Conservation (phyloP, 1,140 invertebrate genomes). For the Zaprionus camerounensis region DNA sequence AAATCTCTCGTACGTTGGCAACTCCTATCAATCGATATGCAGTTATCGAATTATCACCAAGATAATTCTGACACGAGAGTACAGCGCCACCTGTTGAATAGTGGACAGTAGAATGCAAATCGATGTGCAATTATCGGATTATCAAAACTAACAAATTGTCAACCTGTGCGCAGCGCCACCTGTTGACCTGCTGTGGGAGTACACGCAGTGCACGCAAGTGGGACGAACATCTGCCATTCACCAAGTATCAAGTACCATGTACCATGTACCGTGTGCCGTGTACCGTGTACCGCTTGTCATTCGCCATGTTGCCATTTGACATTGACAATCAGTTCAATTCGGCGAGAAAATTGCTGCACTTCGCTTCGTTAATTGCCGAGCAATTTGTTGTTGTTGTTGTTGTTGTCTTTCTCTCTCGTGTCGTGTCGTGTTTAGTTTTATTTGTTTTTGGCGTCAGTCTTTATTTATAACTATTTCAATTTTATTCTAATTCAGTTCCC, state of each 20-base stretch:
- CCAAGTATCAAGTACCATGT: not conserved
- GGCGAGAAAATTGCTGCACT: constrained; percentile 58
- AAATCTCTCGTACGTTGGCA: not conserved
- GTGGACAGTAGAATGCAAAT: not conserved
- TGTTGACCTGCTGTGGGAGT: not conserved
- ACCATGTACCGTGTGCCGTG: not conserved
- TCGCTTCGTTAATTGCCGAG: constrained; percentile 57
- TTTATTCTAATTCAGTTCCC: constrained; percentile 43
- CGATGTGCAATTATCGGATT: not conserved
- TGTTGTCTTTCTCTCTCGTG: not conserved
- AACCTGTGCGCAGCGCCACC: not conserved
- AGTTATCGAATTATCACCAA: not conserved
- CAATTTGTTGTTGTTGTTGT: constrained; percentile 17
- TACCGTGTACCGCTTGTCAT: not conserved
- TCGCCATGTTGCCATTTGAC: constrained; percentile 42
- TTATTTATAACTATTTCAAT: constrained; percentile 59
- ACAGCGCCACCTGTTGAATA: not conserved
- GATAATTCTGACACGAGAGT: not conserved
- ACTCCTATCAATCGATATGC: not conserved
- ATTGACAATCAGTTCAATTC: constrained; percentile 66
- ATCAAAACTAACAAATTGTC: not conserved
- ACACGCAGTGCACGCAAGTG: not conserved
- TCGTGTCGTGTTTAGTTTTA: constrained; percentile 13
- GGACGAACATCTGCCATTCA: not conserved
- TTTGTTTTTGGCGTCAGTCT: constrained; percentile 50